A percentile compares a stretch with the other conserved stretches of the same genome.
phyloP scores from a whole-genome alignment of 2,797 vertebrate genomes.

The Natrix natrix region DNA sequence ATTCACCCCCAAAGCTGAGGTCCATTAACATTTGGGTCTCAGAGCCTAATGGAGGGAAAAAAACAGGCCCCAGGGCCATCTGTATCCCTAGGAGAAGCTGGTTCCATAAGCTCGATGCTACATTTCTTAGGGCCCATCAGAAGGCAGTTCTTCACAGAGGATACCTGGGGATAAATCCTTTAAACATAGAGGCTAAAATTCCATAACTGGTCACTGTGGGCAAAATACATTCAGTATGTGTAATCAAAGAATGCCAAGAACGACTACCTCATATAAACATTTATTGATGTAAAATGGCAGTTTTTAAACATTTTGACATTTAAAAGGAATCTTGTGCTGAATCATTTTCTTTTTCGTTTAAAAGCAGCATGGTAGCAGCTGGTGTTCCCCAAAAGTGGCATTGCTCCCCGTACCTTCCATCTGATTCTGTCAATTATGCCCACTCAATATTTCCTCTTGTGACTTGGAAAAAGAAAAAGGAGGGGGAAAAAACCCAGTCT shows the following conservation, averaged over 20 bases:
- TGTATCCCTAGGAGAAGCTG: background rate
- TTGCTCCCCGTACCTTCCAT: background rate
- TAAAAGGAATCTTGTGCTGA: background rate
- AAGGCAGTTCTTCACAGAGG: background rate
- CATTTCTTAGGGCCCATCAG: background rate
- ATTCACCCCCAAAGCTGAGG: background rate
- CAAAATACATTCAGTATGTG: background rate
- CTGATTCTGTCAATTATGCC: background rate
- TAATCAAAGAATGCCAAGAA: background rate
- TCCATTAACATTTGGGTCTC: background rate
- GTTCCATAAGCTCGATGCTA: background rate
- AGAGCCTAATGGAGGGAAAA: background rate
- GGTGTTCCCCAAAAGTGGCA: background rate
- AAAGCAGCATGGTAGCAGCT: background rate
- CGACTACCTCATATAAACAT: background rate
- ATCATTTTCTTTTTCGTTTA: background rate
- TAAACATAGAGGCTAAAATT: background rate
- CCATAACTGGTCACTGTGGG: background rate
- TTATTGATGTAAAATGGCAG: background rate
- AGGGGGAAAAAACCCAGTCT: background rate
- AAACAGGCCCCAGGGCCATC: background rate
- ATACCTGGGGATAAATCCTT: background rate
- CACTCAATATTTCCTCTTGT: background rate
- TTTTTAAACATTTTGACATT: background rate
- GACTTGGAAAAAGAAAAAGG: too few species aligned